Evolutionary conservation across 2,888 invertebrate species (phyloP), one percentile per base, ranked within the genome.

Genomic region (Coelopa pilipes): DNA sequence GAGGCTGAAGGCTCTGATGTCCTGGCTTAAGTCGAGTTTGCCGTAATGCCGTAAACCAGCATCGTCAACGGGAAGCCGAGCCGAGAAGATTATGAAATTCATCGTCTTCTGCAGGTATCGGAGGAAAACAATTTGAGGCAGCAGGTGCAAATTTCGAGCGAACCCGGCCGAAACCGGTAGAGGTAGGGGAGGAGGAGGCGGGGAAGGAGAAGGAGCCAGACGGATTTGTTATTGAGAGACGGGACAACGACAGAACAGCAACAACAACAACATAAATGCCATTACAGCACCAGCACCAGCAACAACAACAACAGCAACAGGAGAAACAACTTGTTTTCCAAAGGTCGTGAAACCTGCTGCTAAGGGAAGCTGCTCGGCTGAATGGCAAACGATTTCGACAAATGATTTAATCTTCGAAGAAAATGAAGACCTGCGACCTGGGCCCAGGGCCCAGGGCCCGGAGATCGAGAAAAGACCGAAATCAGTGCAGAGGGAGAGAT

Each of bases 61-160:
- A 34, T 34, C 34, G 34, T 4, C 34, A 34, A n/a, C n/a, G n/a
- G n/a, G n/a, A n/a, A n/a, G n/a, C n/a, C n/a, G n/a, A n/a, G n/a
- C n/a, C 3, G 21, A 15, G 7, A 55, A 55, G 19, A n/a, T n/a
- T n/a, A 13, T 55, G 7, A 55, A 15, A 53, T 53, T 15, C 53
- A 55, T 19, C 1, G 0, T 21, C 17, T 59, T 59, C 24, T 59
- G 17, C 34, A 60, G 17, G 21, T 66, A 21, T 50, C 24, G 24
- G 24, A 60, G 24, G 47, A 46, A 69, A 46, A 57, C 45, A 34
- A 69, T 57, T 59, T 21, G n/a, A 9, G 49, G 59, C 49, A 70
- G 70, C 70, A 70, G 70, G 70, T 70, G 70, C 60, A 57, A 59
- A 59, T 60, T 17, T 57, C 45, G 21, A 21, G 49, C 34, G 34